Evolutionary conservation across 2,113 vertebrate genomes (phyloP), one percentile per base, ranked within the genome.

Genomic region (Jacana jacana): DNA sequence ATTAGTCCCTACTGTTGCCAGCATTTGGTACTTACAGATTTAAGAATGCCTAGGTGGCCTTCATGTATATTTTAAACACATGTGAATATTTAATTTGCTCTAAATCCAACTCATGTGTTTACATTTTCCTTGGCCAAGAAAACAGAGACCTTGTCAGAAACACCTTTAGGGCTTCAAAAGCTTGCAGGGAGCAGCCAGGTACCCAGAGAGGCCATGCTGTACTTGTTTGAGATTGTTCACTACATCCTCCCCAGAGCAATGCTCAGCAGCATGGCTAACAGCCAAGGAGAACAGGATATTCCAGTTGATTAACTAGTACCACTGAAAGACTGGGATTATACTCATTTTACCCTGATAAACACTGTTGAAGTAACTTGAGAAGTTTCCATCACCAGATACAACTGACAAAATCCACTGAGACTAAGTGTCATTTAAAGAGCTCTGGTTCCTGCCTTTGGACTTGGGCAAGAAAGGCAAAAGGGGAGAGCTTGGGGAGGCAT

Each of bases 231-330:
- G 55, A 66, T 54, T 6, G 6, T 48, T 89, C 42, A 25, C 39
- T 71, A 55, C 93, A 70, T 60, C 55, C 33, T 90, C 63, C 79
- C 51, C 0, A 0, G 73, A 88, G 75, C 81, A 84, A 39, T 27
- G 70, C 71, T 94, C 40, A 1, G 66, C 68, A 93, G 63, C 40
- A 10, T 25, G 92, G 82, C 66, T 83, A 35, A 71, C 3, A 28
- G 61, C 86, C 86, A 87, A 39, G 77, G 89, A 64, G 37, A 84
- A 86, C 52, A 88, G 42, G 61, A 82, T 89, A 93, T 95, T 90
- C 79, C 69, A 51, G 15, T 0, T 95, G 89, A 95, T 95, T 87
- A 95, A 95, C 72, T 35, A 60, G 42, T 37, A 48, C 64, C 12
- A 10, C 52, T 64, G 71, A 85, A n/a, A 88, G 55, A 89, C 72